Percentiles rank a stretch among this genome's conserved stretches.
phyloP scores from a whole-genome alignment of 2,797 vertebrate genomes.

The Delichon dasypus region DNA sequence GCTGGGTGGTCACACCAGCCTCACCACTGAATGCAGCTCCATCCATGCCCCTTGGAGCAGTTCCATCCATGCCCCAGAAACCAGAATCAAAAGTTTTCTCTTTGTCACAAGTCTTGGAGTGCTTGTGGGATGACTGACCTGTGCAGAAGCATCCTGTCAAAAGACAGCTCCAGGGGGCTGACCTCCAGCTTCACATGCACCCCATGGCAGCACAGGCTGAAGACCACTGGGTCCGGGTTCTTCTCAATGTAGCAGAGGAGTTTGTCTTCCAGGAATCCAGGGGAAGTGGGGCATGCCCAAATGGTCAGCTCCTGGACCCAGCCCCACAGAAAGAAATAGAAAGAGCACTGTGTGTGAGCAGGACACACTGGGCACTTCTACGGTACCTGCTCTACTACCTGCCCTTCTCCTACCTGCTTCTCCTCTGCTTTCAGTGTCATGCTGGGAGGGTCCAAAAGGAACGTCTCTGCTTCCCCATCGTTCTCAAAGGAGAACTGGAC shows the following conservation, averaged over 20 bases:
- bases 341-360: background rate
- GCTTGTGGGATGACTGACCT: conserved; percentile 74
- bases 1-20: background rate
- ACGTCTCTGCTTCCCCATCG: conserved; percentile 83
- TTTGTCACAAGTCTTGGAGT: background rate
- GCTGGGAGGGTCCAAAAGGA: conserved; percentile 84
- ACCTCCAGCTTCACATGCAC: conserved; percentile 85
- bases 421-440: conserved; percentile 84
- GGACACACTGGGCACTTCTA: accelerated
- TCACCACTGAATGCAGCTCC: background rate
- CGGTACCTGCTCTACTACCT: conserved; percentile 2
- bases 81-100: background rate
- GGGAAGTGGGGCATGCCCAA: conserved; percentile 89
- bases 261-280: conserved; percentile 82
- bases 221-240: conserved; percentile 82
- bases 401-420: conserved; percentile 72
- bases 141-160: conserved; percentile 82
- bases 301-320: conserved; percentile 79
- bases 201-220: conserved; percentile 85
- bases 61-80: background rate
- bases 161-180: conserved; percentile 81
- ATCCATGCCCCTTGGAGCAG: background rate
- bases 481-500: conserved; percentile 83
- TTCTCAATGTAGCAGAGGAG: conserved; percentile 84
- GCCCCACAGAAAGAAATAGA: background rate